Evolutionary conservation across 2,113 vertebrate species (phyloP).

Genomic region (Poicephalus gulielmi): DNA sequence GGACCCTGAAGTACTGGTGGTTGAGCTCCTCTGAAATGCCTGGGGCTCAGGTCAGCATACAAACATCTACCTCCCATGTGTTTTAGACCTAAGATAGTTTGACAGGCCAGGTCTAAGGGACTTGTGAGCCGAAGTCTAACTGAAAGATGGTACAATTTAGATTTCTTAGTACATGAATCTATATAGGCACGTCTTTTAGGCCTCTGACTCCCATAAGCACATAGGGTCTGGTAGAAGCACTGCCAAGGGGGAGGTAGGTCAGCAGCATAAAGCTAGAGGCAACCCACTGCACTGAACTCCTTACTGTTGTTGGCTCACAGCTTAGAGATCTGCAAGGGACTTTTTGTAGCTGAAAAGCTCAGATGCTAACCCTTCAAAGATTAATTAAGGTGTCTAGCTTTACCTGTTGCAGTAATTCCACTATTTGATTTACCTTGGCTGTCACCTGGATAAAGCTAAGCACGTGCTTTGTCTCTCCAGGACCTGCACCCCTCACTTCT

Average conservation of each 20-base stretch:
- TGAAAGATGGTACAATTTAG: neutral
- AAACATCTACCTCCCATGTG: neutral
- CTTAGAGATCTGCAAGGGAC: neutral
- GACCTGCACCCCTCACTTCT: fast-evolving
- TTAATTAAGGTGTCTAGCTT: neutral
- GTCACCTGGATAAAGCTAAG: neutral
- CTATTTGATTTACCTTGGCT: neutral
- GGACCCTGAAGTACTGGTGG: neutral
- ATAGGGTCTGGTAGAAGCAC: neutral
- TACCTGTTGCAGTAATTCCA: neutral
- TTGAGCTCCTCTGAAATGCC: neutral
- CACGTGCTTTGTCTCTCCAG: neutral
- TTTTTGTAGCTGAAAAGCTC: neutral
- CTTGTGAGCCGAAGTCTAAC: neutral
- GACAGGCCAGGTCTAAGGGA: neutral
- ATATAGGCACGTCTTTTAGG: neutral
- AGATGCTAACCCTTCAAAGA: neutral
- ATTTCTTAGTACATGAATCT: neutral
- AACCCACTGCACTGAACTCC: neutral
- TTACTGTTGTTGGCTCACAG: neutral
- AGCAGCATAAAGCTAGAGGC: neutral
- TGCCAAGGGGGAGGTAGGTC: neutral
- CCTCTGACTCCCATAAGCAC: neutral
- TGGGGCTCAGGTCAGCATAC: fast-evolving
- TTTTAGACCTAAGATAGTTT: neutral